Percentiles rank a stretch among this genome's conserved stretches.
These are phyloP conservation scores for Atta colombica DNA, from an alignment of 1,140 invertebrate genomes.

Conservation along the genomic window DNA sequence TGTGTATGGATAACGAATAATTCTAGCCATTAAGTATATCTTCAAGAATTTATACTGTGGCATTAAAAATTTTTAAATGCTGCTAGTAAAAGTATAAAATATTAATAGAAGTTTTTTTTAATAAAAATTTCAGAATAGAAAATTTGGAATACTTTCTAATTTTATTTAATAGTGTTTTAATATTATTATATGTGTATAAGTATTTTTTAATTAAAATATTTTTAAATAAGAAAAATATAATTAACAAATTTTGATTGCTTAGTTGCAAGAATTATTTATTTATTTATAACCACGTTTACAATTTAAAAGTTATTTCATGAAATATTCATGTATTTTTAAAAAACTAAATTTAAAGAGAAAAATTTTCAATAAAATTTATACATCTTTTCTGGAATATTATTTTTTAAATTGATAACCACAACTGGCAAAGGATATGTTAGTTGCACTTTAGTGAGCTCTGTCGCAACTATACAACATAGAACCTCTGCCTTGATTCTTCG, in stretches of 20 bases:
- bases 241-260: neutral
- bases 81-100: neutral
- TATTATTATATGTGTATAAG: neutral
- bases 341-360: neutral
- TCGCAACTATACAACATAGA: neutral
- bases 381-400: neutral
- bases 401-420: neutral
- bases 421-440: neutral
- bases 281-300: neutral
- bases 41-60: neutral
- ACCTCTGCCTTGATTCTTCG: slow-evolving; percentile 35
- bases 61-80: neutral
- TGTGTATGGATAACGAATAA: neutral
- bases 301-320: neutral
- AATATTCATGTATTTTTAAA: neutral
- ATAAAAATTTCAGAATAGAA: neutral
- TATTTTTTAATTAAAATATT: neutral
- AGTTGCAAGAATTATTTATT: neutral
- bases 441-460: slow-evolving; percentile 11
- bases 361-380: neutral
- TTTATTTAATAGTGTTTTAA: neutral
- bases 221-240: neutral
- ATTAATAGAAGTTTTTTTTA: neutral
- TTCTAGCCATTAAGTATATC: neutral
- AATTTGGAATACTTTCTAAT: neutral